A percentile compares a stretch with the other conserved stretches of the same genome.
These are phyloP conservation scores for Yponomeuta evonymella DNA, from an alignment of 2,888 invertebrate species.

Conservation along the genomic window DNA sequence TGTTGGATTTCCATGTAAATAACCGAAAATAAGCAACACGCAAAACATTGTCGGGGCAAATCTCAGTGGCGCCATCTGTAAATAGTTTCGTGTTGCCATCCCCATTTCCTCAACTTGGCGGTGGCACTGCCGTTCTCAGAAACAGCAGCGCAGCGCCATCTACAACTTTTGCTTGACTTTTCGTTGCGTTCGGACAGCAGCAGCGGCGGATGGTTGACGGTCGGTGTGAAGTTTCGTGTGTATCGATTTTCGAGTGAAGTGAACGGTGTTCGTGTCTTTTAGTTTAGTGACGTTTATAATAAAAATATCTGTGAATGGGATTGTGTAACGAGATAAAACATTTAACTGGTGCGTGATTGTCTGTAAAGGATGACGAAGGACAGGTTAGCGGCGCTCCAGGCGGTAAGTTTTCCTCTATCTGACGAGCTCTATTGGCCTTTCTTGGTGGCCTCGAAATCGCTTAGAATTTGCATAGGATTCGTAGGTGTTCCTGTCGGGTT, in stretches of 20 bases:
- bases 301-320: constrained; percentile 87
- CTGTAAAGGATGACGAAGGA: constrained; percentile 93
- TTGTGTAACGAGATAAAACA: constrained; percentile 81
- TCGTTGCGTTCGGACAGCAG: constrained; percentile 11
- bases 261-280: constrained; percentile 82
- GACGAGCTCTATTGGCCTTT: constrained; percentile 44
- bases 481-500: constrained; percentile 19
- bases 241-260: constrained; percentile 88
- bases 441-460: constrained; percentile 61
- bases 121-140: neutral
- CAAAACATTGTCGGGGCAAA: too few species aligned
- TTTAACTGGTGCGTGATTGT: constrained; percentile 81
- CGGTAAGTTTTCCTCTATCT: constrained; percentile 80
- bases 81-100: too few species aligned
- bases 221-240: constrained; percentile 75
- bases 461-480: constrained; percentile 48
- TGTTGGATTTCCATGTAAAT: too few species aligned
- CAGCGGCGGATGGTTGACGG: constrained; percentile 57
- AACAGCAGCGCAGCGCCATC: constrained; percentile 50
- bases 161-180: constrained; percentile 36
- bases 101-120: neutral
- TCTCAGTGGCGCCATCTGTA: too few species aligned
- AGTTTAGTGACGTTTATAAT: constrained; percentile 84
- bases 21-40: too few species aligned
- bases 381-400: constrained; percentile 97